A percentile compares a stretch with the other conserved stretches of the same genome.
Evolutionary conservation across 2,113 vertebrate species (phyloP).

Genomic region (Sorex araneus): DNA sequence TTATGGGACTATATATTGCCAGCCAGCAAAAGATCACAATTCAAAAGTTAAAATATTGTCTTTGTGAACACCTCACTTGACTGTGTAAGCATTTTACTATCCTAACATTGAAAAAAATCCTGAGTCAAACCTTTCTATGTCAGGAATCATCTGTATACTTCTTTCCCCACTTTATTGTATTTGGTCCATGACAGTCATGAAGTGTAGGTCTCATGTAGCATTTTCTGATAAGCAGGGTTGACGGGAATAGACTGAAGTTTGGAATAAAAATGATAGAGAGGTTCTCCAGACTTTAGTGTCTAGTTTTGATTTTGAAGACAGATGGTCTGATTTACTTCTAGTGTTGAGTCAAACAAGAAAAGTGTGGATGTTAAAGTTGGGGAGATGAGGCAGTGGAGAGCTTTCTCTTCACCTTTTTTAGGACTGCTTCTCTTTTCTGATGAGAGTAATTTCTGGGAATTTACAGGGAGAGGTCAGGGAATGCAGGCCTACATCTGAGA

Average conservation of each 20-base stretch:
- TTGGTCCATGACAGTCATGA: neutral
- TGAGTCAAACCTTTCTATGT: neutral
- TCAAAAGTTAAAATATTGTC: neutral
- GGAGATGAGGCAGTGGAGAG: neutral
- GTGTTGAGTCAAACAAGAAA: conserved; percentile 43
- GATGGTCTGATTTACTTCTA: conserved; percentile 22
- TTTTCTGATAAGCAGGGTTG: conserved; percentile 15
- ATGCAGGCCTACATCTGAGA: neutral
- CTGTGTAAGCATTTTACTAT: neutral
- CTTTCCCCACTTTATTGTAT: neutral
- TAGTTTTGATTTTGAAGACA: conserved; percentile 49
- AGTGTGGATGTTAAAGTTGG: neutral
- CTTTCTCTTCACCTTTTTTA: conserved; percentile 22
- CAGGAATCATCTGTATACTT: neutral
- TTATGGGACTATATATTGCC: neutral
- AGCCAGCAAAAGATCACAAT: neutral
- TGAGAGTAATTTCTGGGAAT: neutral
- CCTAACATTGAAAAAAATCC: neutral
- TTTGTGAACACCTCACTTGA: too few relatives aligned
- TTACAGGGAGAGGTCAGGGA: neutral
- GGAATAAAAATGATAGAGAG: conserved; percentile 34
- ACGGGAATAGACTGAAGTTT: conserved; percentile 50
- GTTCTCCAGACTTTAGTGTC: conserved; percentile 33
- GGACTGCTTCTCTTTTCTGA: conserved; percentile 20
- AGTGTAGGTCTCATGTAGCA: neutral